phyloP scores from a whole-genome alignment of 2,888 invertebrate species.

The Endomychus coccineus region DNA sequence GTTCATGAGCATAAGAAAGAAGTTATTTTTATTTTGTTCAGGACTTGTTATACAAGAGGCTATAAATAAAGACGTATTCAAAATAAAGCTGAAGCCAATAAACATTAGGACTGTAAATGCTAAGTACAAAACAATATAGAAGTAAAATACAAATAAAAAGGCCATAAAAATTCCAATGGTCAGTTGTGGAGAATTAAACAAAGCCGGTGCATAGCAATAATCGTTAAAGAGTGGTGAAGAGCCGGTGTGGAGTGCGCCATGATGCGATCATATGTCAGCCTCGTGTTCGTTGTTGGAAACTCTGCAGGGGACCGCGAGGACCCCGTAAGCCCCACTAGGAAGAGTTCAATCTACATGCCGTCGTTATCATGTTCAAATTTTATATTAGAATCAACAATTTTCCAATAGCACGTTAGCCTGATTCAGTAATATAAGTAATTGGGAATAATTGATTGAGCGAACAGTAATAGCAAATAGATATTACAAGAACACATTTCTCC shows the following conservation, averaged over 20 bases:
- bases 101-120: conserved; percentile 1
- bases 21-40: too few relatives aligned
- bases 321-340: neutral
- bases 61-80: conserved; percentile 1
- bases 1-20: too few relatives aligned
- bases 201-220: conserved; percentile 1
- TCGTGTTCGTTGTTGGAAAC: neutral
- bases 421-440: too few relatives aligned
- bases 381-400: too few relatives aligned
- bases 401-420: too few relatives aligned
- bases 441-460: too few relatives aligned
- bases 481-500: too few relatives aligned
- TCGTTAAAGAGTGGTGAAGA: conserved; percentile 1
- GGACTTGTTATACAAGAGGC: neutral
- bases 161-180: conserved; percentile 1
- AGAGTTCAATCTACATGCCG: neutral
- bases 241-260: conserved; percentile 1
- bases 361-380: too few relatives aligned
- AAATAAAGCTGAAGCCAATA: conserved; percentile 1
- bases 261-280: conserved; percentile 1
- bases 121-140: neutral
- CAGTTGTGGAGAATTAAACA: neutral
- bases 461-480: too few relatives aligned
- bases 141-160: conserved; percentile 1
- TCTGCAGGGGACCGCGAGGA: neutral